These are phyloP conservation scores for Eriosoma lanigerum DNA, from an alignment of 1,140 invertebrate genomes.

Conservation along the genomic window DNA sequence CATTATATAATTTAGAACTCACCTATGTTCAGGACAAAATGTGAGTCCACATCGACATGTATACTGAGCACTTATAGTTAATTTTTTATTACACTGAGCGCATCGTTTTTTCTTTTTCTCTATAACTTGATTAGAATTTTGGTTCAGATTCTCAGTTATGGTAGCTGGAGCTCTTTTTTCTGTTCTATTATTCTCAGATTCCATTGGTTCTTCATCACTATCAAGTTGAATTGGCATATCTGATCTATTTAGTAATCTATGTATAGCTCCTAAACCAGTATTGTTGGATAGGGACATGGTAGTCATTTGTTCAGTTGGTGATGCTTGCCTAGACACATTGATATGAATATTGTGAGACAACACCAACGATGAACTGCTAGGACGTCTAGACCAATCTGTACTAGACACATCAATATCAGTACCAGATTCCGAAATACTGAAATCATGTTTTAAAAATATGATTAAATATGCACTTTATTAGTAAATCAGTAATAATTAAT, in stretches of 20 bases:
- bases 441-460: not conserved
- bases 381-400: slow-evolving; percentile 46
- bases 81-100: slow-evolving; percentile 52
- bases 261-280: slow-evolving; percentile 42
- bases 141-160: slow-evolving; percentile 3
- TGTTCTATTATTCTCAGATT: slow-evolving; percentile 19
- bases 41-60: slow-evolving; percentile 52
- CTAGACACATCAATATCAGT: slow-evolving; percentile 43
- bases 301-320: slow-evolving; percentile 48
- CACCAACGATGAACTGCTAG: slow-evolving; percentile 38
- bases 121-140: slow-evolving; percentile 11
- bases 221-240: slow-evolving; percentile 46
- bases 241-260: slow-evolving; percentile 43
- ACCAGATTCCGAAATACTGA: slow-evolving; percentile 47
- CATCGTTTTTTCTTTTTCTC: slow-evolving; percentile 52
- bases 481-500: too few species aligned
- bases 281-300: slow-evolving; percentile 32
- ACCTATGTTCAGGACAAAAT: slow-evolving; percentile 52
- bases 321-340: slow-evolving; percentile 46
- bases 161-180: slow-evolving; percentile 23
- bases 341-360: slow-evolving; percentile 42
- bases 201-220: slow-evolving; percentile 36
- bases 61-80: slow-evolving; percentile 51
- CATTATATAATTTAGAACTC: not conserved
- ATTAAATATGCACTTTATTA: too few species aligned